A percentile compares a stretch with the other conserved stretches of the same genome.
Evolutionary conservation across 2,888 invertebrate genomes (phyloP).

Genomic region (Charanyca ferruginea): DNA sequence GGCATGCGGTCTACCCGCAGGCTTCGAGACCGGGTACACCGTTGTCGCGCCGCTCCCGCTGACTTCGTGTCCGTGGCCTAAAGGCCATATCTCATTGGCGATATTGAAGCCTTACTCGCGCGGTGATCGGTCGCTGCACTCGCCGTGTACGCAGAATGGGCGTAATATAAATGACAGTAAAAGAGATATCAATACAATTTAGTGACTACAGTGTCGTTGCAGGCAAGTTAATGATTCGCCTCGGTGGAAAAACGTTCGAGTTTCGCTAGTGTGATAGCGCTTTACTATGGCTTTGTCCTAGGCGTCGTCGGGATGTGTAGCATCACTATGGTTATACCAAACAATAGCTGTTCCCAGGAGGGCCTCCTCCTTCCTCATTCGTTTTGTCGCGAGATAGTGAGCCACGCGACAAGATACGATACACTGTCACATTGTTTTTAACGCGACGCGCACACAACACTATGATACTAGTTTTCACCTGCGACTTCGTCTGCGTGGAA

Average conservation of each 20-base stretch:
- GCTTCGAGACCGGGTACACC: too few species aligned
- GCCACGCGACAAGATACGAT: neutral
- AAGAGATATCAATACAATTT: neutral
- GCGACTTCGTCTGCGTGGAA: too few species aligned
- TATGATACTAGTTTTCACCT: neutral
- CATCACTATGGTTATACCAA: conserved; percentile 10
- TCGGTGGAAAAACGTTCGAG: neutral
- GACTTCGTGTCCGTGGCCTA: too few species aligned
- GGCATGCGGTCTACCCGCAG: too few species aligned
- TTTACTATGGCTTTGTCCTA: conserved; percentile 16
- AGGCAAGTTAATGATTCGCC: neutral
- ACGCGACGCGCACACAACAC: neutral
- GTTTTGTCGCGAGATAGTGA: conserved; percentile 11
- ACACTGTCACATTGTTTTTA: neutral
- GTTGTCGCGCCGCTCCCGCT: too few species aligned
- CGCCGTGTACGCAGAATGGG: neutral
- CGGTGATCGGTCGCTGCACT: neutral
- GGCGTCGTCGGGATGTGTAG: conserved; percentile 24
- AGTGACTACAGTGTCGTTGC: neutral
- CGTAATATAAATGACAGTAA: too few species aligned
- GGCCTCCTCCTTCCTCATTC: too few species aligned
- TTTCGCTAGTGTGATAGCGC: neutral
- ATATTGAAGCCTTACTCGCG: neutral
- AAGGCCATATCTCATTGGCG: neutral
- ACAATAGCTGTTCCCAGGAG: conserved; percentile 19